Evolutionary conservation across 2,888 invertebrate genomes (phyloP).

Genomic region (Digitonthophagus gazella): DNA sequence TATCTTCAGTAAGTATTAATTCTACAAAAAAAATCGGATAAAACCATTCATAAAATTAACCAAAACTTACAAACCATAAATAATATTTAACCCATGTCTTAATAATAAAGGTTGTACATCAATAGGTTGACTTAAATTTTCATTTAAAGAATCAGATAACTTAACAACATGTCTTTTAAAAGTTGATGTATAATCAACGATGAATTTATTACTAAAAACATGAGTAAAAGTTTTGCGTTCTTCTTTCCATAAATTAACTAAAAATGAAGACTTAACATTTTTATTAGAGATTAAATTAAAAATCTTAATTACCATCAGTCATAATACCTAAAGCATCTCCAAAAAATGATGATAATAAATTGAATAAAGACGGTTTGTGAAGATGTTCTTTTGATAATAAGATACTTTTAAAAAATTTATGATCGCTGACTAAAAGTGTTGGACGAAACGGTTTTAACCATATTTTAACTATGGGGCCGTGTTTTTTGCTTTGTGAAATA

Average conservation of each 20-base stretch:
- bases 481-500: neutral
- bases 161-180: neutral
- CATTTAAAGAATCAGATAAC: neutral
- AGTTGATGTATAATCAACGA: neutral
- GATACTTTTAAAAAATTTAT: slow-evolving; percentile 1
- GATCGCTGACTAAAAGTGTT: neutral
- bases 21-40: neutral
- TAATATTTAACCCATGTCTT: neutral
- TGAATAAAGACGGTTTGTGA: neutral
- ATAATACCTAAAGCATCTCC: neutral
- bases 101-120: neutral
- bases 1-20: neutral
- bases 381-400: neutral
- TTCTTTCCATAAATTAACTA: slow-evolving; percentile 5
- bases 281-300: too few species aligned
- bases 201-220: neutral
- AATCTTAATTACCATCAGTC: neutral
- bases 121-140: neutral
- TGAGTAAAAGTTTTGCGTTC: neutral
- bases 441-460: slow-evolving; percentile 8
- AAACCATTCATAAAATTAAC: neutral
- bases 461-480: slow-evolving; percentile 1
- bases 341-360: neutral
- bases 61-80: neutral
- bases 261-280: too few species aligned